A percentile compares a stretch with the other conserved stretches of the same genome.
phyloP scores from a whole-genome alignment of 2,888 invertebrate genomes.

The Ectropis crepuscularia region DNA sequence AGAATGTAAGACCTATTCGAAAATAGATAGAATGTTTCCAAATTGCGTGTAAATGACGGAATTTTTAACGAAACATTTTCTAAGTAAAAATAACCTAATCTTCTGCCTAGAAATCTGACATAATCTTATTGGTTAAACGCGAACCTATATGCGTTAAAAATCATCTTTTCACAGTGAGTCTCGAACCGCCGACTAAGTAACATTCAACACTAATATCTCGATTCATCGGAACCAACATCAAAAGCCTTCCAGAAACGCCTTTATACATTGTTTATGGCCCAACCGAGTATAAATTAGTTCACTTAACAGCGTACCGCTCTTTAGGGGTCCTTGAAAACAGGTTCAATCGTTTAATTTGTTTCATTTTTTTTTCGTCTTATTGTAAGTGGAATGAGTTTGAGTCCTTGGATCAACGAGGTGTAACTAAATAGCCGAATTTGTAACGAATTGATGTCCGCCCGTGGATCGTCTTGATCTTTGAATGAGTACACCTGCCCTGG shows the following conservation, averaged over 20 bases:
- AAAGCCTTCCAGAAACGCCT: conserved; percentile 34
- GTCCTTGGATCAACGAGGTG: conserved; percentile 84
- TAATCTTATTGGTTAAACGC: too few species aligned
- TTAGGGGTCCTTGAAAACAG: conserved; percentile 80
- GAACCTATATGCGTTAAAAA: too few species aligned
- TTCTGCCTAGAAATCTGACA: too few species aligned
- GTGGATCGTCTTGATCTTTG: conserved; percentile 64
- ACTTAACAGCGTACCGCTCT: conserved; percentile 76
- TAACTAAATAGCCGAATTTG: conserved; percentile 81
- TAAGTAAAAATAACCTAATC: too few species aligned
- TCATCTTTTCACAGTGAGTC: too few species aligned
- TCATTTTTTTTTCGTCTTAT: conserved; percentile 69
- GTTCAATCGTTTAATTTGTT: conserved; percentile 81
- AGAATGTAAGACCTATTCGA: too few species aligned
- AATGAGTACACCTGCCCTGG: conserved; percentile 73
- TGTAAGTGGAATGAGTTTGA: conserved; percentile 74
- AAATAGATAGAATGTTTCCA: too few species aligned
- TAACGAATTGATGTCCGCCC: conserved; percentile 81
- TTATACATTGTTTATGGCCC: conserved; percentile 76
- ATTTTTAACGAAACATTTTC: too few species aligned
- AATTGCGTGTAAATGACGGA: too few species aligned
- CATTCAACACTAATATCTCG: conserved; percentile 2
- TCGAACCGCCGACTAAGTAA: too few species aligned
- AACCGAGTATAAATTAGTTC: conserved; percentile 81
- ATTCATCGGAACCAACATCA: conserved; percentile 21